These are phyloP conservation scores for Drosophila anomalata DNA, from an alignment of 2,888 invertebrate species.

Conservation along the genomic window DNA sequence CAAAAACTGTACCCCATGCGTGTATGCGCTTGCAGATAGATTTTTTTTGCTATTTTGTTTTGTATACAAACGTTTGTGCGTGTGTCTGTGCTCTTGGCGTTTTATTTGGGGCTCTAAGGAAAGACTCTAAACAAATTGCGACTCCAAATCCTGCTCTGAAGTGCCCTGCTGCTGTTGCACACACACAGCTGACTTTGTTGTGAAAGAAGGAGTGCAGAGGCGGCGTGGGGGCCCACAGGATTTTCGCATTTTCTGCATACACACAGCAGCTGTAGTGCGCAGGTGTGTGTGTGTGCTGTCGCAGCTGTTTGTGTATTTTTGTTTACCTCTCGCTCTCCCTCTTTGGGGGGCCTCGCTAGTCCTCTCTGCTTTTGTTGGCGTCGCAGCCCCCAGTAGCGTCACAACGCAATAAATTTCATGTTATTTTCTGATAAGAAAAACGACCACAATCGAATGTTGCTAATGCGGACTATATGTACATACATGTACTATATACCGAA, in stretches of 20 bases:
- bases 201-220: conserved; percentile 7
- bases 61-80: conserved; percentile 19
- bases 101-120: neutral
- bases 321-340: conserved; percentile 39
- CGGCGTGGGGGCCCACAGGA: conserved; percentile 13
- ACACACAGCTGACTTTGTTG: conserved; percentile 53
- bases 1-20: conserved; percentile 5
- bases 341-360: conserved; percentile 5
- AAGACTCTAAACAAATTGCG: neutral
- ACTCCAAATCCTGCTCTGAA: conserved; percentile 5
- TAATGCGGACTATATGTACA: neutral
- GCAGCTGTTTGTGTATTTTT: conserved; percentile 62
- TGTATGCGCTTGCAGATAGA: conserved; percentile 7
- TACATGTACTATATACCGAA: neutral
- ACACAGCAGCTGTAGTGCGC: conserved; percentile 60
- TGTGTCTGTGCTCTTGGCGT: conserved; percentile 8
- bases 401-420: conserved; percentile 69
- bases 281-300: conserved; percentile 43
- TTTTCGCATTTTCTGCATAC: conserved; percentile 32
- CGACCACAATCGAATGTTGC: conserved; percentile 28
- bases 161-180: conserved; percentile 11
- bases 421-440: conserved; percentile 69
- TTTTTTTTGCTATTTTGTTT: conserved; percentile 29
- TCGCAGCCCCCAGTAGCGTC: conserved; percentile 36
- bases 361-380: conserved; percentile 20